Base-by-base conservation (phyloP, 2,113 vertebrate species). In the Acanthochromis polyacanthus region DNA sequence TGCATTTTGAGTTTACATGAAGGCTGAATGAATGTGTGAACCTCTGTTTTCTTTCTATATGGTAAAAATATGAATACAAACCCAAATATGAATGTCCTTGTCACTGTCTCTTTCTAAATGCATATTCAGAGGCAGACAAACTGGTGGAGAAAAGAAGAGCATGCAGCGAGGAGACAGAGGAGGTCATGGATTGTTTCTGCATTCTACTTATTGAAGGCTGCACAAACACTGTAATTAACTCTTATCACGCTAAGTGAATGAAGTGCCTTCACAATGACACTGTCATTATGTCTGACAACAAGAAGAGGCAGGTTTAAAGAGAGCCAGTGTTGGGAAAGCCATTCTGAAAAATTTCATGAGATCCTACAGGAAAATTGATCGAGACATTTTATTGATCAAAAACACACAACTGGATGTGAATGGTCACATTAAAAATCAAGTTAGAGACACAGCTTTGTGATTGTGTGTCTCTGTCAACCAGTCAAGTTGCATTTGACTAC, bases 151-250 rank as follows among this genome's bases (percentile, higher is more conserved):
- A 15, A 71, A 43, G 58, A 19, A 46, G 4, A 72, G n/a, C 16
- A 60, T 56, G 68, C 43, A 56, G 40, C 6, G 68, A 43, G 22
- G 12, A 78, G 68, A 45, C 12, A 3, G 19, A 71, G 15, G 40
- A 52, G 67, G 70, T 73, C 28, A 36, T n/a, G 38, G 63, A 71
- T 85, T 59, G 75, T 71, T 82, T 83, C 62, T 55, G 50, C 72
- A 69, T 66, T 69, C 45, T n/a, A 15, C 51, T 83, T 83, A 82
- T 64, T 83, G 79, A 85, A 52, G 68, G 71, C 58, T 40, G 30
- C 23, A 78, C 56, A 85, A 57, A 80, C 5, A 50, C 62, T 38
- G 46, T 79, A 88, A 92, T 92, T 83, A 88, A 81, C 79, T 80
- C 52, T 90, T 76, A 83, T 85, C 80, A 77, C 46, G 45, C 72